Base-by-base conservation (phyloP, 1,140 invertebrate genomes). In the Achatina immaculata region DNA sequence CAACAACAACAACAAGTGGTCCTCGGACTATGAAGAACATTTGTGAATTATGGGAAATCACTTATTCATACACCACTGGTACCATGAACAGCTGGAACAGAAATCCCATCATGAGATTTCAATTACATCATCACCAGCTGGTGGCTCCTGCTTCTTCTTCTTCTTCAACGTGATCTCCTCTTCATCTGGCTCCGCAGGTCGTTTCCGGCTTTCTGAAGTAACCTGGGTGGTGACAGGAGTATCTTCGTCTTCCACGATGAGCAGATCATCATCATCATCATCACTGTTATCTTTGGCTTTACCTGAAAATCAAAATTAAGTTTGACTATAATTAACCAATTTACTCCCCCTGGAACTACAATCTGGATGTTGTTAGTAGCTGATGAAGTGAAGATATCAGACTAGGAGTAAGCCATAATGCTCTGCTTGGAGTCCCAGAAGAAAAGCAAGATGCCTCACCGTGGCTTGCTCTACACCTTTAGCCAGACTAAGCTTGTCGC, bases 201-300 rank as follows among this genome's bases (percentile, higher is more conserved):
- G 36, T 28, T 76, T 81, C 28, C 79, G 58, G 38, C 74, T 36
- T 71, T 31, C 38, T 21, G 14, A 34, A 43, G 40, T 51, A 16
- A 31, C 19, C 21, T 36, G n/a, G 36, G 79, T 45, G 34, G 66
- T 36, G 38, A 79, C 83, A 7, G 80, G 80, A n/a, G 62, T 51
- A 11, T 84, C 83, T 68, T 83, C 82, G 24, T 77, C 62, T n/a
- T 85, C 86, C 14, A 86, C 66, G 9, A 87, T 74, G 82, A 87
- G 81, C 9, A 85, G 40, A 51, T 85, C 85, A 76, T 87, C 86
- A 62, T 84, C 85, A 42, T 87, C 83, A 75, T 82, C 79, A 68
- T 71, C 78, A 74, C 31, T 72, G 34, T 16, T 40, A n/a, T 28
- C 36, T 3, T 42, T 19, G 42, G 28, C 31, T 51, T 51, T 48